Percentiles rank a stretch among this genome's conserved stretches.
phyloP scores from a whole-genome alignment of 2,888 invertebrate genomes.

The Copidosoma aretas region DNA sequence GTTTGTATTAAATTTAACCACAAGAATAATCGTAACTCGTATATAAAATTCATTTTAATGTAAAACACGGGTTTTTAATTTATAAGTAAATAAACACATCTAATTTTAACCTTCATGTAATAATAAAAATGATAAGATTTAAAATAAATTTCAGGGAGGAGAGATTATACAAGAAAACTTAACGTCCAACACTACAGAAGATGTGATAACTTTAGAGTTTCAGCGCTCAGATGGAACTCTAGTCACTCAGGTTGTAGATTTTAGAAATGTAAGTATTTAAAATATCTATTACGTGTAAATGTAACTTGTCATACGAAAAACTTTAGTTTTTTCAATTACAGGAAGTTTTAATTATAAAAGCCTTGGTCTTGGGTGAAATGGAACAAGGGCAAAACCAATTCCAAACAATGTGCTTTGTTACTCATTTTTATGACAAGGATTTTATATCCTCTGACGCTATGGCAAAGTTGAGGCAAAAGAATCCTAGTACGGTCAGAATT shows the following conservation, averaged over 20 bases:
- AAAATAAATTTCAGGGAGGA: conserved; percentile 74
- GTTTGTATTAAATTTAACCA: too few species aligned
- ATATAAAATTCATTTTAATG: too few species aligned
- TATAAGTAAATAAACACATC: too few species aligned
- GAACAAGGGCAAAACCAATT: conserved; percentile 88
- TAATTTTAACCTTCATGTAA: conserved; percentile 6
- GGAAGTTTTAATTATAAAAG: conserved; percentile 93
- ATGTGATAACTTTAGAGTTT: conserved; percentile 87
- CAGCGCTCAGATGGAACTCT: conserved; percentile 89
- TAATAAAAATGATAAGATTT: neutral
- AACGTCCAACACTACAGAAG: conserved; percentile 87
- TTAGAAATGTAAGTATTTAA: conserved; percentile 80
- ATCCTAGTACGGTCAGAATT: conserved; percentile 84
- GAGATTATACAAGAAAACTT: conserved; percentile 93
- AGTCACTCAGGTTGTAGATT: conserved; percentile 91
- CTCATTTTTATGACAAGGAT: conserved; percentile 87
- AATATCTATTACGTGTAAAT: neutral
- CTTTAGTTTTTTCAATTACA: conserved; percentile 55
- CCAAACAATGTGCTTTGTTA: conserved; percentile 90
- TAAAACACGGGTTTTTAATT: too few species aligned
- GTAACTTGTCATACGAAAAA: neutral
- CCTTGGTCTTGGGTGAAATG: conserved; percentile 88
- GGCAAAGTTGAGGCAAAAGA: conserved; percentile 90
- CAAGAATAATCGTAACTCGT: too few species aligned
- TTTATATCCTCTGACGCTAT: conserved; percentile 97